Percentiles rank a stretch among this genome's conserved stretches.
Conservation (phyloP, 2,797 vertebrate species). For the Argyrosomus regius region DNA sequence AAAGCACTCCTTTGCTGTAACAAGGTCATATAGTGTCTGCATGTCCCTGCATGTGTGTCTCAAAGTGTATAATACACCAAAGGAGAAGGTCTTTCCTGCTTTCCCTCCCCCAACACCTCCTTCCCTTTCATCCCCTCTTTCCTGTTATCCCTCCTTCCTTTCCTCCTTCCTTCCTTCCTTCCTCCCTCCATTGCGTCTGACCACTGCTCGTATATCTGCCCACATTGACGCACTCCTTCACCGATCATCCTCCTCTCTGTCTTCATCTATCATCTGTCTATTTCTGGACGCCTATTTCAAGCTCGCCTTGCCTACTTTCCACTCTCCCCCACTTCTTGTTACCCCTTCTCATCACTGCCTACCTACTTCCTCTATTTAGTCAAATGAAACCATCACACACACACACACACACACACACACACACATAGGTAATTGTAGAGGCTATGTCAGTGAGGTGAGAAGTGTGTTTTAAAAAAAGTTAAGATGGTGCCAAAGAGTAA, state of each 20-base stretch:
- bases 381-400: conserved; percentile 47
- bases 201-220: conserved; percentile 53
- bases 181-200: conserved; percentile 10
- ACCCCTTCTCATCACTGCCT: conserved; percentile 17
- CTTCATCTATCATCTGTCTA: conserved; percentile 68
- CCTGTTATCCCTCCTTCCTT: conserved; percentile 36
- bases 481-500: conserved; percentile 25
- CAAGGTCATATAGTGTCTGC: conserved; percentile 39
- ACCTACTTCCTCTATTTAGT: conserved; percentile 50
- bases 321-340: conserved; percentile 42
- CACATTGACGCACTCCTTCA: conserved; percentile 58
- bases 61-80: conserved; percentile 48
- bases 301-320: conserved; percentile 50
- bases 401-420: conserved; percentile 5
- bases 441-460: conserved; percentile 26
- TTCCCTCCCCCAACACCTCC: not conserved
- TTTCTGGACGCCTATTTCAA: conserved; percentile 71
- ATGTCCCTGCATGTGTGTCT: conserved; percentile 29
- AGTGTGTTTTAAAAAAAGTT: conserved; percentile 15
- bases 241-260: conserved; percentile 48
- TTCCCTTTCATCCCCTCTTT: conserved; percentile 45
- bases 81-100: conserved; percentile 50
- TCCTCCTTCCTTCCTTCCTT: conserved; percentile 35
- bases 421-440: conserved; percentile 3
- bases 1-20: conserved; percentile 36